phyloP scores from a whole-genome alignment of 2,113 vertebrate species.

The Picathartes gymnocephalus region DNA sequence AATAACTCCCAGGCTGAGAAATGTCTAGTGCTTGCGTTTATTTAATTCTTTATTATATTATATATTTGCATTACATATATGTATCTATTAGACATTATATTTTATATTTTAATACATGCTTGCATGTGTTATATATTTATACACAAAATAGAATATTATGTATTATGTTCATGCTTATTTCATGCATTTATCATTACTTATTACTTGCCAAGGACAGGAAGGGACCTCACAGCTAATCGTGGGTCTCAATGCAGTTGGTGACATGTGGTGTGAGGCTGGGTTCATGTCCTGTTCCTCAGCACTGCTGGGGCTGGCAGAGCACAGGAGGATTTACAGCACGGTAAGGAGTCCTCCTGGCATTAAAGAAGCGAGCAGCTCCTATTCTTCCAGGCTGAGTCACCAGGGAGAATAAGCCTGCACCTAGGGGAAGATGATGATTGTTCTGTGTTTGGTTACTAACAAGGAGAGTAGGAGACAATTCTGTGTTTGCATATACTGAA shows the following conservation, averaged over 20 bases:
- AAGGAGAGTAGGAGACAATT: not conserved
- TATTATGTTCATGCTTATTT: not conserved
- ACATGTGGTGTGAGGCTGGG: not conserved
- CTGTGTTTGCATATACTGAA: not conserved
- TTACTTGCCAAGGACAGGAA: not conserved
- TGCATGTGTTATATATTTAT: not conserved
- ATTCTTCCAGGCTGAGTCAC: not conserved
- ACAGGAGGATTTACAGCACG: not conserved
- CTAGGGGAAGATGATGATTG: not conserved
- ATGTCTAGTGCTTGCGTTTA: not conserved
- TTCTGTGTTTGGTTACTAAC: not conserved
- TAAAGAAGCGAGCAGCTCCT: not conserved
- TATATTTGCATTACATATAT: not conserved
- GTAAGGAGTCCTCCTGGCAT: not conserved
- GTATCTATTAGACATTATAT: not conserved
- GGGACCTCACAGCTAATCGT: not conserved
- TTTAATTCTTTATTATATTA: not conserved
- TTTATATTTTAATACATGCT: not conserved
- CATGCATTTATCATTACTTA: not conserved
- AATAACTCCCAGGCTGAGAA: not conserved
- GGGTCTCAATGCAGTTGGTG: fast-evolving
- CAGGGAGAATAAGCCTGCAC: not conserved
- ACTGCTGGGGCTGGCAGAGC: not conserved
- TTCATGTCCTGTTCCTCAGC: not conserved
- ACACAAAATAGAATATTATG: not conserved